Evolutionary conservation across 2,797 vertebrate species (phyloP), one percentile per base, ranked within the genome.

Genomic region (Erethizon dorsatum): DNA sequence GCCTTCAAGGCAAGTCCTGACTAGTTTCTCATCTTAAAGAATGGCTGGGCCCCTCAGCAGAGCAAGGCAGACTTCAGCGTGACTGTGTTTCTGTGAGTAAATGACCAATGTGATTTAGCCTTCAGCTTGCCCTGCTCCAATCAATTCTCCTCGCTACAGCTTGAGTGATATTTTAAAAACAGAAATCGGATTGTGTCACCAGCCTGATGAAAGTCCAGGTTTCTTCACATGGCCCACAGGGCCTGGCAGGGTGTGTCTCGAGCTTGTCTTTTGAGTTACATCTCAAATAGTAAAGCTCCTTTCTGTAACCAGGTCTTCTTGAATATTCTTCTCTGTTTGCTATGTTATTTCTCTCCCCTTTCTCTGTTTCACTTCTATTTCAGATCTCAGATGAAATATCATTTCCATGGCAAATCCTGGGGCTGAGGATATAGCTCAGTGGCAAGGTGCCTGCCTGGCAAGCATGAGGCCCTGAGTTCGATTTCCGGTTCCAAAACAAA

Each of bases 101-200:
- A 96, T 83, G 88, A 80, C 73, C 61, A 75, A 12, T 0, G 12
- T 92, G 82, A 93, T 91, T 86, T 92, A 71, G 56, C 78, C 93
- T 82, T 90, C 45, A 50, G 87, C 10, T 28, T 26, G 24, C n/a
- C 84, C 37, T 83, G 18, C 50, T 67, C 47, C 57, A 41, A 14
- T 96, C 87, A 67, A 14, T 96, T 94, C 91, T 90, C 59, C 73
- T 89, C n/a, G 67, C 33, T 57, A 7, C 20, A 79, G 73, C 54
- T 8, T 3, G 92, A 83, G 88, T 82, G 65, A 90, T 96, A 88
- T 86, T 95, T 96, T 92, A 22, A 83, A 86, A 88, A 71, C 93
- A 95, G 89, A 95, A 95, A 94, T 80, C 90, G 78, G 88, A 77
- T 82, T 26, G 15, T 97, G 73, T 92, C 88, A 65, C 33, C 69